Base-by-base conservation (phyloP, 2,797 vertebrate genomes). In the Lepus townsendii region DNA sequence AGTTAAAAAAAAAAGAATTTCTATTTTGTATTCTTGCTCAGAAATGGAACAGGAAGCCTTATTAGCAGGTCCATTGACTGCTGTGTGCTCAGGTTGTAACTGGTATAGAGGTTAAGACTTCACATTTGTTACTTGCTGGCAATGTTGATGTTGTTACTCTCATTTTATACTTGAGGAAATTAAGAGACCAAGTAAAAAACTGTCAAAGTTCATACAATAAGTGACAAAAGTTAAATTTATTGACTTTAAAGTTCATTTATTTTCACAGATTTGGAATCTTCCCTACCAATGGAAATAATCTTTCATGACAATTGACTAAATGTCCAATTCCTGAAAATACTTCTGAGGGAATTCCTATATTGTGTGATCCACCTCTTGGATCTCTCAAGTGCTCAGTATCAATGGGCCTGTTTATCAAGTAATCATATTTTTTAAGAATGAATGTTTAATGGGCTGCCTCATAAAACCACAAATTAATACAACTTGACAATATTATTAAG, bases 1-100 rank as follows among this genome's bases (percentile, higher is more conserved):
- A 62, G 66, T 92, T 68, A 84, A 87, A 95, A 63, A 77, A 68
- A 63, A 68, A 68, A 27, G 60, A 69, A 75, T 65, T 52, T 62
- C 30, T 77, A 10, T 63, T 78, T 79, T 50, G 30, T 76, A 85
- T 1, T 63, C 3, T 63, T 93, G 30, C 60, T 91, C 75, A 95
- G 42, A 63, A 85, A 38, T 38, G 50, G 63, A 20, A 2, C 13
- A 72, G 8, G 14, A 89, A 85, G 32, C 42, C 26, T 78, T 85
- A 63, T 22, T 66, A 69, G 65, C 57, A 52, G 22, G 54, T 30
- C 7, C 32, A 26, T 24, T 57, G 50, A 30, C 32, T 54, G 7
- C n/a, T 35, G 79, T 66, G 17, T 9, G 1, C n/a, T 83, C 57
- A 38, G 7, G 73, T 5, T 7, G 11, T 90, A 32, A 30, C 26